A percentile compares a stretch with the other conserved stretches of the same genome.
Evolutionary conservation across 2,797 vertebrate genomes (phyloP).

Genomic region (Brotula barbata): DNA sequence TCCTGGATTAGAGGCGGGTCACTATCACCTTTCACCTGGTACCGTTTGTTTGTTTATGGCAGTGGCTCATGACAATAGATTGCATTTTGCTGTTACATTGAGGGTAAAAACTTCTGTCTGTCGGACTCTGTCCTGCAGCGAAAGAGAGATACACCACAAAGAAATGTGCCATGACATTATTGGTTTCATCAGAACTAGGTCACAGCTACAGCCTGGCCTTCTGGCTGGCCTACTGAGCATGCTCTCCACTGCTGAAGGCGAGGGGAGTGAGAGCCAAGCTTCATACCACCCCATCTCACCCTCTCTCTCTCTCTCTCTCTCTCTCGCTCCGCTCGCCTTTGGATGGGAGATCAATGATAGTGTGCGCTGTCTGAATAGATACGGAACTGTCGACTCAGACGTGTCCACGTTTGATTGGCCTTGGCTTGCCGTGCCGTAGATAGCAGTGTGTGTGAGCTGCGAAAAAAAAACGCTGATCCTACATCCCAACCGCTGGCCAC

Average conservation of each 20-base stretch:
- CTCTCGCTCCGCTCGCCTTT: background rate
- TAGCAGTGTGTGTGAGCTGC: conserved; percentile 4
- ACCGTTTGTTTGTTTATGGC: conserved; percentile 52
- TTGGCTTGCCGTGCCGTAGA: conserved; percentile 8
- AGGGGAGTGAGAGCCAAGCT: conserved; percentile 56
- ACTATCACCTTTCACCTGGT: conserved; percentile 43
- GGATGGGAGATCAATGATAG: background rate
- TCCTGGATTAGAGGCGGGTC: conserved; percentile 52
- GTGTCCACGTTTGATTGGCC: too few species aligned
- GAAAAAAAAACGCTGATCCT: conserved; percentile 19
- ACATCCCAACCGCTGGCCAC: conserved; percentile 15
- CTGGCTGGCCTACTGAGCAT: conserved; percentile 79
- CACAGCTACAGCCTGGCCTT: conserved; percentile 75
- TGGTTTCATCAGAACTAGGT: conserved; percentile 81
- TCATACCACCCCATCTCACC: conserved; percentile 21
- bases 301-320: conserved; percentile 10
- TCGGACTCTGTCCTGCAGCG: conserved; percentile 13
- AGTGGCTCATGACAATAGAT: conserved; percentile 48
- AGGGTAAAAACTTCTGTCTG: conserved; percentile 37
- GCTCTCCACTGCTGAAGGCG: conserved; percentile 73
- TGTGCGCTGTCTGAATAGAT: conserved; percentile 5
- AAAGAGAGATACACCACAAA: conserved; percentile 21
- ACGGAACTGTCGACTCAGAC: conserved; percentile 19
- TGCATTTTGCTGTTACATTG: conserved; percentile 59
- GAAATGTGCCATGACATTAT: conserved; percentile 71